Percentiles rank a stretch among this genome's conserved stretches.
phyloP scores from a whole-genome alignment of 2,888 invertebrate genomes.

The Cetonia aurata region DNA sequence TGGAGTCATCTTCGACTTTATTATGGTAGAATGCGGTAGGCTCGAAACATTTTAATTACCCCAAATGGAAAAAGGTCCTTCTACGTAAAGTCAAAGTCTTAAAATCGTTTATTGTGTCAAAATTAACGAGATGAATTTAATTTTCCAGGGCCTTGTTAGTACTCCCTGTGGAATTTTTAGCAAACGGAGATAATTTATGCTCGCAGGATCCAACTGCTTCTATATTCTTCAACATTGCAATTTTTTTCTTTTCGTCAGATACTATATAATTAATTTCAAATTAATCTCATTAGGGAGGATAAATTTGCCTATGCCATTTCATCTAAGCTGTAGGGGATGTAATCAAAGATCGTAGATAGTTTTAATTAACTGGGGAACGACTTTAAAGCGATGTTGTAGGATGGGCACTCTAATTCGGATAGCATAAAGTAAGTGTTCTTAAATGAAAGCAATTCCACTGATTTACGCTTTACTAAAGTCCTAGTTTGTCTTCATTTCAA shows the following conservation, averaged over 20 bases:
- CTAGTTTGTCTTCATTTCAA: constrained; percentile 42
- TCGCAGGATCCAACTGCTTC: no score
- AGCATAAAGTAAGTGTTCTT: constrained; percentile 42
- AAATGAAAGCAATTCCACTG: constrained; percentile 41
- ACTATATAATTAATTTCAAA: not conserved
- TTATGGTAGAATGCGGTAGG: constrained; percentile 28
- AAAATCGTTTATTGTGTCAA: constrained; percentile 11
- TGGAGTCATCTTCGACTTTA: constrained; percentile 34
- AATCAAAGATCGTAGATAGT: constrained; percentile 33
- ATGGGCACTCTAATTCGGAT: constrained; percentile 39
- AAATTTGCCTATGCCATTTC: constrained; percentile 12
- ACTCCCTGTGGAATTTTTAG: no score
- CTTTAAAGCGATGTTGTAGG: constrained; percentile 14
- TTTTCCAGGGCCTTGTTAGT: no score
- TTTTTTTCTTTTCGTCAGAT: no score
- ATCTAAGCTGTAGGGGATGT: constrained; percentile 1
- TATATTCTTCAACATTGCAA: no score
- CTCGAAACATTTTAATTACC: constrained; percentile 15
- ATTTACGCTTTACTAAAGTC: constrained; percentile 35
- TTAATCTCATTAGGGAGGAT: constrained; percentile 5
- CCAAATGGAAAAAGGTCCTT: constrained; percentile 5
- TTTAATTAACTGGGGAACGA: constrained; percentile 34
- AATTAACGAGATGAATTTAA: not conserved
- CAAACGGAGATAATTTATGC: no score
- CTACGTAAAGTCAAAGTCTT: constrained; percentile 3